Percentiles rank a stretch among this genome's conserved stretches.
These are phyloP conservation scores for Lagorchestes hirsutus DNA, from an alignment of 2,797 vertebrate genomes.

Conservation along the genomic window DNA sequence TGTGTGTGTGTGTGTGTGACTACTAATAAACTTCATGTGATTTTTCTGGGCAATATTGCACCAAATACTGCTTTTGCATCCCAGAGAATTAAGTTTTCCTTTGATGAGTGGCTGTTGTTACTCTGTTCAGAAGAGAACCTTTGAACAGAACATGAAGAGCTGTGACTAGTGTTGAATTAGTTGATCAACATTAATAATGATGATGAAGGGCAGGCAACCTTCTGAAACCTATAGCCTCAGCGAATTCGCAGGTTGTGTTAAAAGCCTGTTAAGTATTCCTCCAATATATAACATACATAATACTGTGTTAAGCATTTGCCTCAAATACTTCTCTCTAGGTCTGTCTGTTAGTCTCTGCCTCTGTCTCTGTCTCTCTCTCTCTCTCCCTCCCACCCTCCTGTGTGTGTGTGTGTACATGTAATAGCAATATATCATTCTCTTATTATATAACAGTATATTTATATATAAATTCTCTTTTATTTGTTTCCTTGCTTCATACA, in stretches of 20 bases:
- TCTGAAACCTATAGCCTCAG: not conserved
- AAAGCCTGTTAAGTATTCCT: too few species aligned
- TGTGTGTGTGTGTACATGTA: too few species aligned
- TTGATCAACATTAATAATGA: not conserved
- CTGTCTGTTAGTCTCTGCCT: too few species aligned
- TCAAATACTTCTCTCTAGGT: not conserved
- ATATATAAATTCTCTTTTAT: not conserved
- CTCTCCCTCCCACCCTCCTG: not conserved
- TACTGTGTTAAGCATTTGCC: not conserved
- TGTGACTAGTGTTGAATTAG: not conserved
- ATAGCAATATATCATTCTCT: too few species aligned
- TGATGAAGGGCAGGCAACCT: not conserved
- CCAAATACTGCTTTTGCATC: not conserved
- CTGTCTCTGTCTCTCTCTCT: too few species aligned
- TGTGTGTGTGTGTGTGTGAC: not conserved
- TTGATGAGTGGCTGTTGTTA: not conserved
- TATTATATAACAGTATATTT: not conserved
- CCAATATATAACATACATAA: too few species aligned
- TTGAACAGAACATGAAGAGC: not conserved
- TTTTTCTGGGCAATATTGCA: not conserved
- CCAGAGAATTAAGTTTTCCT: not conserved
- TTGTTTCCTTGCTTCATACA: not conserved
- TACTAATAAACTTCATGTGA: not conserved
- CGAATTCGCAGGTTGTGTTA: not conserved
- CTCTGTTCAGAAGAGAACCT: not conserved